phyloP scores from a whole-genome alignment of 2,888 invertebrate genomes.

The Thereva unica region DNA sequence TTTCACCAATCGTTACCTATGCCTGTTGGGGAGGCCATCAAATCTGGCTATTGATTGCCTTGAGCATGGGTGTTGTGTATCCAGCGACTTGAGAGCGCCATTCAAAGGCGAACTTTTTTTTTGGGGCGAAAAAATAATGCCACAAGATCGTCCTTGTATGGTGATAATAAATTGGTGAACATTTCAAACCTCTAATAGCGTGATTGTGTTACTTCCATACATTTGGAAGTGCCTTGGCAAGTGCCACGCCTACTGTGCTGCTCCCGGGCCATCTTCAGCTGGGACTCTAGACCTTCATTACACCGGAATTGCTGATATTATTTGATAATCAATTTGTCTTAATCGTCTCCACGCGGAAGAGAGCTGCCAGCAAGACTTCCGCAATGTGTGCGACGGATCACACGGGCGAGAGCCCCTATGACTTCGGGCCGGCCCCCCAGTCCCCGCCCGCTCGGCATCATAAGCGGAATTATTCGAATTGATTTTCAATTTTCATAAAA shows the following conservation, averaged over 20 bases:
- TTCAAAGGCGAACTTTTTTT: neutral
- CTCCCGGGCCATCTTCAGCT: neutral
- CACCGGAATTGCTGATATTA: slow-evolving; percentile 16
- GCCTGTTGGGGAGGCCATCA: slow-evolving; percentile 29
- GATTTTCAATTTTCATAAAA: slow-evolving; percentile 36
- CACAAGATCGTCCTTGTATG: slow-evolving; percentile 21
- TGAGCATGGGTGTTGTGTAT: slow-evolving; percentile 6
- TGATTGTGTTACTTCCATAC: slow-evolving; percentile 5
- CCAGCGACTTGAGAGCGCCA: slow-evolving; percentile 1
- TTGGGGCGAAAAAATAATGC: neutral
- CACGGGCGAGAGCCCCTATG: no score
- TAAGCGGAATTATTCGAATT: slow-evolving; percentile 26
- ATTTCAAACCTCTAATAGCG: slow-evolving; percentile 21
- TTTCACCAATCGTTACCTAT: slow-evolving; percentile 27
- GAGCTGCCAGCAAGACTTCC: neutral
- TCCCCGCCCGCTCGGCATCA: slow-evolving; percentile 4
- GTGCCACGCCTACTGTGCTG: slow-evolving; percentile 23
- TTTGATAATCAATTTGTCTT: slow-evolving; percentile 33
- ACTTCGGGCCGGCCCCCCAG: no score
- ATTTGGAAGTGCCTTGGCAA: slow-evolving; percentile 9
- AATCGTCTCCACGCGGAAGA: slow-evolving; percentile 12
- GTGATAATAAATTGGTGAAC: slow-evolving; percentile 28
- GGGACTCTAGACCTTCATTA: slow-evolving; percentile 14
- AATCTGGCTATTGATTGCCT: slow-evolving; percentile 28
- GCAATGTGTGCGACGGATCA: slow-evolving; percentile 5